phyloP scores from a whole-genome alignment of 2,797 vertebrate species.

The Tympanoctomys barrerae region DNA sequence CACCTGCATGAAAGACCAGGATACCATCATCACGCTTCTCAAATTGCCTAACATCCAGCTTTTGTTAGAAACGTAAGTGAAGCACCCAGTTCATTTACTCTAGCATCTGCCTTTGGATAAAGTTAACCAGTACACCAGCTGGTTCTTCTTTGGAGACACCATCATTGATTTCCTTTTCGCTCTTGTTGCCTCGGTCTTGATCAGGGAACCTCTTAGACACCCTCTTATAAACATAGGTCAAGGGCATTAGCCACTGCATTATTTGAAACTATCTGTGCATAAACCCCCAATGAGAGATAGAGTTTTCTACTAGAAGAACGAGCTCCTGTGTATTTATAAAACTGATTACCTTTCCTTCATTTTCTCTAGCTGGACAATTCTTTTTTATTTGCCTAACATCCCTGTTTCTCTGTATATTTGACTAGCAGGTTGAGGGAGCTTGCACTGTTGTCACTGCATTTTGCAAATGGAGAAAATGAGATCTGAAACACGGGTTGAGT shows the following conservation, averaged over 20 bases:
- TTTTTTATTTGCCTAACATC: not conserved
- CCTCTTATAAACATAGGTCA: not conserved
- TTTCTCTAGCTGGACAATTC: not conserved
- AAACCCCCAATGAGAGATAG: not conserved
- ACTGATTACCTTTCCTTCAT: not conserved
- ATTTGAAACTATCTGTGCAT: not conserved
- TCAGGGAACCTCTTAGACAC: not conserved
- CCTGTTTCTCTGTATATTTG: not conserved
- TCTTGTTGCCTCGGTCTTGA: not conserved
- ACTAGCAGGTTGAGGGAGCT: not conserved
- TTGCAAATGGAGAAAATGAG: slow-evolving; percentile 13
- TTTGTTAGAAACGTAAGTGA: slow-evolving; percentile 29
- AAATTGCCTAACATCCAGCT: not conserved
- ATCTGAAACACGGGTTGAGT: not conserved
- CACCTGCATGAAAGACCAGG: not conserved
- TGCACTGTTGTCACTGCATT: not conserved
- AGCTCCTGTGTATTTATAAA: not conserved
- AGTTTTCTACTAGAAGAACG: not conserved
- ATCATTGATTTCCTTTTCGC: slow-evolving; percentile 19
- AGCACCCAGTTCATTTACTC: not conserved
- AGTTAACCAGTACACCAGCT: not conserved
- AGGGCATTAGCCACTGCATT: not conserved
- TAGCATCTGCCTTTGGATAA: slow-evolving; percentile 44
- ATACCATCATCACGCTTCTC: not conserved
- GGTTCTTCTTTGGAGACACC: not conserved